Percentiles rank a stretch among this genome's conserved stretches.
Evolutionary conservation across 37 sponge, comb jelly and placozoan genomes (phyloP).

Genomic region (Hexactinellida sp.): DNA sequence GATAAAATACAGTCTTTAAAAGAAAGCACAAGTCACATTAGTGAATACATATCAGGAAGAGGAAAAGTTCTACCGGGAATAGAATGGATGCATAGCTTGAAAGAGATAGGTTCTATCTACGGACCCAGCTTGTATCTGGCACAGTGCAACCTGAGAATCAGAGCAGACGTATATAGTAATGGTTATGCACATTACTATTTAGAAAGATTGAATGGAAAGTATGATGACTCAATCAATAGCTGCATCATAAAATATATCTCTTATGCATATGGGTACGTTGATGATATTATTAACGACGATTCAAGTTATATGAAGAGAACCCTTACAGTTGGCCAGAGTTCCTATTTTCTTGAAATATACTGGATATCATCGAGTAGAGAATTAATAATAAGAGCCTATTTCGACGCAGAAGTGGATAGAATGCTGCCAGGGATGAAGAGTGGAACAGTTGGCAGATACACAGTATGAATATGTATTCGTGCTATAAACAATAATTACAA

Average conservation of each 20-base stretch:
- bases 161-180: no score
- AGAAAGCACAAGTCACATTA: no score
- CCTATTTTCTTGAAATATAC: background rate
- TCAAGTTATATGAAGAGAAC: background rate
- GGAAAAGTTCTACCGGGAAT: background rate
- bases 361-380: background rate
- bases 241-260: background rate
- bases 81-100: background rate
- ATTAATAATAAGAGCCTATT: background rate
- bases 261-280: background rate
- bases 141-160: background rate
- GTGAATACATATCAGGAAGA: background rate
- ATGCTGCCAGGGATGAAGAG: no score
- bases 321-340: background rate
- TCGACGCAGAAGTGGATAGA: background rate
- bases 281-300: background rate
- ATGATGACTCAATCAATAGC: background rate
- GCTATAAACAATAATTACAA: no score
- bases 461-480: no score
- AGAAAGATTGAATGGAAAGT: background rate
- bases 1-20: no score
- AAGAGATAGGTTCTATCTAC: background rate
- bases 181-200: no score
- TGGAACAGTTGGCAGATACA: no score
- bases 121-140: background rate